A percentile compares a stretch with the other conserved stretches of the same genome.
Conservation (phyloP, 2,113 vertebrate species). For the Romanogobio albipinnatus region DNA sequence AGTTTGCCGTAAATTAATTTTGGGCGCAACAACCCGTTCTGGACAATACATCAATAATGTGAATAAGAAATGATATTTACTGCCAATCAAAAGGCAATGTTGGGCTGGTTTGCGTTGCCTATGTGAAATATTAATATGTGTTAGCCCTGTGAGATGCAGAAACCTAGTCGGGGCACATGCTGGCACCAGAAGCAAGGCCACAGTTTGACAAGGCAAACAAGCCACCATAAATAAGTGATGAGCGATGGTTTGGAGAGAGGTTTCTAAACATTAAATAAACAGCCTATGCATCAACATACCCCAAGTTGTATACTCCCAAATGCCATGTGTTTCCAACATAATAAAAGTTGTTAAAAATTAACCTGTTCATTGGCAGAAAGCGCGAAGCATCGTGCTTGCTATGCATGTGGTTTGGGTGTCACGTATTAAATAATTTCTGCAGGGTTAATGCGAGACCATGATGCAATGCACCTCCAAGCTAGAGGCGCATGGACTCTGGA, state of each 20-base stretch:
- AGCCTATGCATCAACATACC: constrained; percentile 56
- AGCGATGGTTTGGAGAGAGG: constrained; percentile 70
- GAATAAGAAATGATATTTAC: constrained; percentile 65
- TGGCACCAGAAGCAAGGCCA: constrained; percentile 75
- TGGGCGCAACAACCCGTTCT: constrained; percentile 48
- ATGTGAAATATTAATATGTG: constrained; percentile 80
- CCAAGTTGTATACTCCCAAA: constrained; percentile 58
- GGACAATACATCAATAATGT: constrained; percentile 68
- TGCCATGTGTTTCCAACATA: neutral
- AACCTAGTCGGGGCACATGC: constrained; percentile 69
- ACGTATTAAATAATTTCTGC: constrained; percentile 13
- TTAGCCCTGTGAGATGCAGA: constrained; percentile 80
- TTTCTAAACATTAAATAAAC: constrained; percentile 67
- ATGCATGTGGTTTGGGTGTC: neutral
- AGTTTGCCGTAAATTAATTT: constrained; percentile 59
- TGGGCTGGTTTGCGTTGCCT: constrained; percentile 65
- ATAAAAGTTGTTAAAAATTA: constrained; percentile 26
- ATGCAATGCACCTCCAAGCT: constrained; percentile 17
- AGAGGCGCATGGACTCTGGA: neutral
- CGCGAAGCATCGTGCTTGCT: neutral
- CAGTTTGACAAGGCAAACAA: constrained; percentile 78
- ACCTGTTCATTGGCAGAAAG: neutral
- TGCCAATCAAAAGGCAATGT: constrained; percentile 68
- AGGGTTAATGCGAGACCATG: constrained; percentile 26
- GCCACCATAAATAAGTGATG: constrained; percentile 76